phyloP scores from a whole-genome alignment of 2,888 invertebrate genomes.

The Teleogryllus oceanicus region DNA sequence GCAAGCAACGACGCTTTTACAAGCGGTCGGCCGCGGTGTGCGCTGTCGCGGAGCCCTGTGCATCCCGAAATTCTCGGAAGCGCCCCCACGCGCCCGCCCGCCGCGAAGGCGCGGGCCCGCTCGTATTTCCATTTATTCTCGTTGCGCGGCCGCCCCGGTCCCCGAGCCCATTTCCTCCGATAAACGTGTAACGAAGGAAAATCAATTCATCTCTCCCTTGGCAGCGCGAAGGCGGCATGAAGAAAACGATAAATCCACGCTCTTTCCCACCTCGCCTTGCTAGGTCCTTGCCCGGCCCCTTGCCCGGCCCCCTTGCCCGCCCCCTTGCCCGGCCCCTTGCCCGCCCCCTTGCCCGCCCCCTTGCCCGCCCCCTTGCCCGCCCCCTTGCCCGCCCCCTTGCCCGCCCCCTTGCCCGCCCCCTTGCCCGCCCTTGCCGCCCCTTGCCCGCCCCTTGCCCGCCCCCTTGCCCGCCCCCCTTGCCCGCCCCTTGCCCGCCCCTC shows the following conservation, averaged over 20 bases:
- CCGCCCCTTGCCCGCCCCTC: too few relatives aligned
- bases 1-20: too few relatives aligned
- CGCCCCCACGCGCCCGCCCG: not conserved
- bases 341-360: too few relatives aligned
- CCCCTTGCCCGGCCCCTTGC: too few relatives aligned
- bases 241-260: not conserved
- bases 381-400: too few relatives aligned
- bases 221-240: not conserved
- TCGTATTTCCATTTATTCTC: not conserved
- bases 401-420: too few relatives aligned
- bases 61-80: not conserved
- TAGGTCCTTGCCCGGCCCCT: not conserved
- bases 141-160: not conserved
- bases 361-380: too few relatives aligned
- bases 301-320: too few relatives aligned
- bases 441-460: too few relatives aligned
- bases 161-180: not conserved
- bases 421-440: too few relatives aligned
- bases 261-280: not conserved
- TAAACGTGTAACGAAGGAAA: not conserved
- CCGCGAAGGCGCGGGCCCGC: not conserved
- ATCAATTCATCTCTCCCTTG: slow-evolving; percentile 5
- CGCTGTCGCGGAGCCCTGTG: not conserved
- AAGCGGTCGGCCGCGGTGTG: not conserved
- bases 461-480: too few relatives aligned